These are phyloP conservation scores for Babyrousa celebensis DNA, from an alignment of 2,797 vertebrate genomes.

Conservation along the genomic window DNA sequence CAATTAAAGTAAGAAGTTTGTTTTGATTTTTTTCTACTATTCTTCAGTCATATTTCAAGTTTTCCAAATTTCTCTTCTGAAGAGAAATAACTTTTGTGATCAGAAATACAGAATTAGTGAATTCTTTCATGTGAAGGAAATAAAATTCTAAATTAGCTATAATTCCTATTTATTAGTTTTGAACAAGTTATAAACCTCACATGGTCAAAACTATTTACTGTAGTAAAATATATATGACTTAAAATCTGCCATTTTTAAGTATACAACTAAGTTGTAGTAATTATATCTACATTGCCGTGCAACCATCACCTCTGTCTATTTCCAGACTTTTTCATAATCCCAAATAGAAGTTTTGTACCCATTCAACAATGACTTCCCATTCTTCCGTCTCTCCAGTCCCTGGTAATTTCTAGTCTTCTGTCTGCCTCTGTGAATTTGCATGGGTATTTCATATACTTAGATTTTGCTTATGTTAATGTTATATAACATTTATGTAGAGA, in stretches of 20 bases:
- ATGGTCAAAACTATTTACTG: constrained; percentile 49
- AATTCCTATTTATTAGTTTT: constrained; percentile 69
- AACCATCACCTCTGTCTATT: constrained; percentile 41
- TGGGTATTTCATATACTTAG: constrained; percentile 59
- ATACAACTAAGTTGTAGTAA: constrained; percentile 39
- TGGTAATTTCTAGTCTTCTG: constrained; percentile 31
- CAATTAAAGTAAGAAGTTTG: constrained; percentile 84
- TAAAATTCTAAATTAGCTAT: constrained; percentile 74
- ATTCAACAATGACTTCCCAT: constrained; percentile 42
- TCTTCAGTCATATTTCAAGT: constrained; percentile 68
- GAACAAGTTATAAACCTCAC: constrained; percentile 40
- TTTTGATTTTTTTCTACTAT: constrained; percentile 53
- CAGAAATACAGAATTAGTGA: constrained; percentile 66
- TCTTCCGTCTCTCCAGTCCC: background rate
- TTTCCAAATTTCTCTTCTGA: constrained; percentile 67
- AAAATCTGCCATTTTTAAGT: constrained; percentile 63
- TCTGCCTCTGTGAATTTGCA: constrained; percentile 59
- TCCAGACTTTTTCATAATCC: constrained; percentile 19
- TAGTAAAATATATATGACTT: constrained; percentile 65
- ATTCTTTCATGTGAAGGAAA: constrained; percentile 59
- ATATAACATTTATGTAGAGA: constrained; percentile 18
- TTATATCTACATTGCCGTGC: constrained; percentile 35
- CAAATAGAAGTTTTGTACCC: constrained; percentile 59
- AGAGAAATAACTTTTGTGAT: constrained; percentile 66
- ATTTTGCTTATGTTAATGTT: constrained; percentile 49